Base-by-base conservation (phyloP, 2,888 invertebrate species). In the Carcina quercana region DNA sequence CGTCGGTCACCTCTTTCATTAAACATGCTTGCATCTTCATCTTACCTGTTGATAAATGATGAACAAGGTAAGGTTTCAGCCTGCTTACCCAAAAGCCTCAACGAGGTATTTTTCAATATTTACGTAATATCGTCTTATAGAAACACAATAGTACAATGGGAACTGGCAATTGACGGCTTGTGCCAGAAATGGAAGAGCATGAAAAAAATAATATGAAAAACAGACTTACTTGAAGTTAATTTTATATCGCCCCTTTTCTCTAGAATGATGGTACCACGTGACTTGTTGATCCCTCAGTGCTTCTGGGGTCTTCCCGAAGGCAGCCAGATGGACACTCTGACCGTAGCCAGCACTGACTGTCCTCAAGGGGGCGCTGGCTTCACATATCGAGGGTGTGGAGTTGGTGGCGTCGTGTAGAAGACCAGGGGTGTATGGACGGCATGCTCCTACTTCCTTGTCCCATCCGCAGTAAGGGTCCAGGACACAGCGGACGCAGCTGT, bases 381-480 rank as follows among this genome's bases (percentile, higher is more conserved):
- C 86, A 45, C 87, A 87, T 37, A 87, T 76, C 2, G 87, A 84
- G 3, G 86, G 84, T 1, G 87, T 87, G 5, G 86, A 85, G 54
- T 87, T 87, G 11, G 87, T 86, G 1, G 88, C 87, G 46, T 88
- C 88, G 57, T 88, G 88, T 11, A 88, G 72, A 5, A 88, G 59
- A 1, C 78, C 85, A 5, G 86, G 85, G n/a, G 76, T 70, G 59
- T 87, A 87, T 0, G 86, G 84, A 30, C 86, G 83, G 56, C 88
- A 88, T 7, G 79, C 73, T 1, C 82, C 85, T 1, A 83, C 76
- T 51, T 88, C 86, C 48, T 87, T 87, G 53, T 89, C 89, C 90
- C 90, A 90, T n/a, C 89, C 89, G 51, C 90, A 90, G 55, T 89
- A 89, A 0, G 90, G 89, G 53, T 90, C 90, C 34, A 87, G 67